Evolutionary conservation across 92 coral and sea anemone species (phyloP).

Genomic region (Epizoanthus rinbou): DNA sequence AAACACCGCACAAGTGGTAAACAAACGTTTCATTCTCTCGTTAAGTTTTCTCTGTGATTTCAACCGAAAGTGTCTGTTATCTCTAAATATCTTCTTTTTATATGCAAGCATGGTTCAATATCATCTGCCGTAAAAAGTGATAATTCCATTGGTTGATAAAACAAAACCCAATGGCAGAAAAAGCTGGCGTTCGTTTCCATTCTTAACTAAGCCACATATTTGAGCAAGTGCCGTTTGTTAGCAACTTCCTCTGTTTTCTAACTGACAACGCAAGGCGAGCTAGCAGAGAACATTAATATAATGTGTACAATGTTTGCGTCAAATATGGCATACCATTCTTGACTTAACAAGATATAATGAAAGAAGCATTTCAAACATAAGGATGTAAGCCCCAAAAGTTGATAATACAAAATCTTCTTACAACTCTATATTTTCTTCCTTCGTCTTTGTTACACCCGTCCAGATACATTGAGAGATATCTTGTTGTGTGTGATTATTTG

Average conservation of each 20-base stretch:
- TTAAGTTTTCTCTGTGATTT: not conserved
- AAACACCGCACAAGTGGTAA: slow-evolving; percentile 7
- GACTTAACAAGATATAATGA: not conserved
- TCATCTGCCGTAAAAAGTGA: slow-evolving; percentile 14
- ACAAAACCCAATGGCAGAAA: not conserved
- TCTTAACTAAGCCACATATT: not conserved
- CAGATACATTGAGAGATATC: slow-evolving; percentile 6
- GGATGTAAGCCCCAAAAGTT: slow-evolving; percentile 14
- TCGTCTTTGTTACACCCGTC: slow-evolving; percentile 6
- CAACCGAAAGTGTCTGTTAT: not conserved
- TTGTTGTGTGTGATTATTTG: not conserved
- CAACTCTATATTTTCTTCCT: slow-evolving; percentile 5
- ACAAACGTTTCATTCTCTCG: slow-evolving; percentile 9
- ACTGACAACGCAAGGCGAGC: slow-evolving; percentile 16
- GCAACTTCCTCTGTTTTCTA: slow-evolving; percentile 18
- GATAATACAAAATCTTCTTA: slow-evolving; percentile 15
- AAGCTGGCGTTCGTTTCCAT: not conserved
- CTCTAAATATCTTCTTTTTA: not conserved
- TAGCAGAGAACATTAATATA: slow-evolving; percentile 9
- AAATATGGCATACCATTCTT: not conserved
- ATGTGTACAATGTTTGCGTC: slow-evolving; percentile 3
- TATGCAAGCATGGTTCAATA: slow-evolving; percentile 2
- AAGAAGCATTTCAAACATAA: slow-evolving; percentile 16
- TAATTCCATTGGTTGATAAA: not conserved
- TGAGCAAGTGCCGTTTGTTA: slow-evolving; percentile 21